Evolutionary conservation across 2,113 vertebrate species (phyloP).

Genomic region (Cebus imitator): DNA sequence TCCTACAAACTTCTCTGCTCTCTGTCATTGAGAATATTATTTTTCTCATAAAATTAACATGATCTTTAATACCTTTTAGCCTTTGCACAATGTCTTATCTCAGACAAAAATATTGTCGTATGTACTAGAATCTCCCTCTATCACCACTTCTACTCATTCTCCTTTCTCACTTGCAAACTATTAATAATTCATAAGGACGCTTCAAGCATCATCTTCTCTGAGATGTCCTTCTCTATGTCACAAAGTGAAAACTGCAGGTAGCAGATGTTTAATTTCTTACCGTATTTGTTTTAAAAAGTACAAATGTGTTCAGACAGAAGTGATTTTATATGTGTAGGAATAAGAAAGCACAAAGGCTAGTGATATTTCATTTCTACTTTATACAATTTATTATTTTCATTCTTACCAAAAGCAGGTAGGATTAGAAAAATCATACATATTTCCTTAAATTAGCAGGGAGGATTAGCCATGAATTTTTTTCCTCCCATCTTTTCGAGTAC

Average conservation of each 20-base stretch:
- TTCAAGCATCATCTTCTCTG: neutral
- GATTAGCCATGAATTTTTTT: neutral
- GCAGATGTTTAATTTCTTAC: neutral
- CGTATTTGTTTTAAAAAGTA: neutral
- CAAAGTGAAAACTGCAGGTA: neutral
- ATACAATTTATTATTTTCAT: neutral
- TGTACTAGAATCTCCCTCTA: neutral
- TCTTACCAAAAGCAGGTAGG: neutral
- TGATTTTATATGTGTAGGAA: neutral
- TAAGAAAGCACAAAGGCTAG: neutral
- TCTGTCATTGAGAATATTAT: neutral
- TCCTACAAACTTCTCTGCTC: neutral
- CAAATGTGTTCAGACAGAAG: neutral
- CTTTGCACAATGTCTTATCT: neutral
- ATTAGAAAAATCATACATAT: neutral
- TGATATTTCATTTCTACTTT: neutral
- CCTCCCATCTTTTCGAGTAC: neutral
- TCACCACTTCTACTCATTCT: neutral
- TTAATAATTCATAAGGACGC: neutral
- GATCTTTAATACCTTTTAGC: neutral
- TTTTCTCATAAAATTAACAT: neutral
- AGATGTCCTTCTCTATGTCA: neutral
- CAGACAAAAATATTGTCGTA: neutral
- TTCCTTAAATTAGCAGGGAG: neutral
- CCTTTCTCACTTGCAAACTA: neutral